Evolutionary conservation across 2,113 vertebrate species (phyloP), one percentile per base, ranked within the genome.

Genomic region (Vombatus ursinus): DNA sequence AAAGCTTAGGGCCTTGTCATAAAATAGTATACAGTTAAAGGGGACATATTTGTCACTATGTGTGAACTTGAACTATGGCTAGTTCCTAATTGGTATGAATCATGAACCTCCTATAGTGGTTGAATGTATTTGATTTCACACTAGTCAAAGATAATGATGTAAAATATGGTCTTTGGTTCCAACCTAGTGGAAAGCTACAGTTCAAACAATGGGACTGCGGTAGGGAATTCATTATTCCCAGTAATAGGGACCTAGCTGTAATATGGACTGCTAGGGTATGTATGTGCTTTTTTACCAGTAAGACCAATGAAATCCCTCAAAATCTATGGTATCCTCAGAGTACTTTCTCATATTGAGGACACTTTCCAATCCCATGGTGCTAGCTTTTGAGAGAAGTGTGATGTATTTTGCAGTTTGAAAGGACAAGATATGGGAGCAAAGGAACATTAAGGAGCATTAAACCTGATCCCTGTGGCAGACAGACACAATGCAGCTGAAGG

Each of bases 351-450:
- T 89, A 37, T 26, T 90, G 51, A 89, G 52, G 23, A 16, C 57
- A 50, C 90, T 94, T 92, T 92, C 94, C 90, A 52, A 4, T 95
- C 84, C 50, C 49, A 91, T 49, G 51, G 2, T 95, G 50, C 44
- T 50, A 92, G 44, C 84, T 91, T 93, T 95, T 94, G 48, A 57
- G 61, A 92, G 37, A 94, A 94, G 96, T 57, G 31, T 14, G 92
- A 91, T 48, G 49, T 89, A 68, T 97, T 89, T 93, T 96, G 53
- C 84, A 90, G 31, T 52, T 31, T 92, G 1, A 28, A 49, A 94
- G 25, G 14, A 68, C 14, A 90, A 90, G 77, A 95, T 84, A 54
- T 91, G 54, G 11, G 1, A n/a, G 8, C 50, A 50, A 52, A 96
- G 90, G 77, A 16, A 89, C 91, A 0, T 90, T 49, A 49, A 25